Percentiles rank a stretch among this genome's conserved stretches.
These are phyloP conservation scores for Apamea sordens DNA, from an alignment of 2,888 invertebrate genomes.

Conservation along the genomic window DNA sequence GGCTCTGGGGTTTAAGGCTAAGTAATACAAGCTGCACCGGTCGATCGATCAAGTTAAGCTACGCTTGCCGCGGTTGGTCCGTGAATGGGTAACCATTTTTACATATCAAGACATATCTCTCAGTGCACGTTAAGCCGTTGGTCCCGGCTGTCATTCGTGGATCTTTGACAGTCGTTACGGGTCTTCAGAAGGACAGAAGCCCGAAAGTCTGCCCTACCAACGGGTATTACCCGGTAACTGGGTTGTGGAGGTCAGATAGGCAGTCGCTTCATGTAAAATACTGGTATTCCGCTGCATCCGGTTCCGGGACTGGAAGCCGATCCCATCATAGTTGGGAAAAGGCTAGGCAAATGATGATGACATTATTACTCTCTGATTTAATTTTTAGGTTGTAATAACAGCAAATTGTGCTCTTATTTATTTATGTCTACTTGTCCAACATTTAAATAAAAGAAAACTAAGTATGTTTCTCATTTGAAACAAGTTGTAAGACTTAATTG, in stretches of 20 bases:
- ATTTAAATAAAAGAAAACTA: slow-evolving; percentile 34
- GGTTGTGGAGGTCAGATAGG: not conserved
- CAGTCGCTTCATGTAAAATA: not conserved
- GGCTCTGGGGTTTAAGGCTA: not conserved
- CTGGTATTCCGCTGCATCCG: not conserved
- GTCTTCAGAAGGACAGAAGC: not conserved
- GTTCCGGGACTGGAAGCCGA: too few species aligned
- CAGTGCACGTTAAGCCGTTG: not conserved
- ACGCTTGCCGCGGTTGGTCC: not conserved
- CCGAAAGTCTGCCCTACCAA: not conserved
- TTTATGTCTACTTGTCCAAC: not conserved
- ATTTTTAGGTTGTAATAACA: not conserved
- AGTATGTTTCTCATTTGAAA: slow-evolving; percentile 37
- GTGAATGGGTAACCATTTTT: not conserved
- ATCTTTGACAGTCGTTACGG: not conserved
- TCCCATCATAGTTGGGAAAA: too few species aligned
- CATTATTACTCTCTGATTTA: not conserved
- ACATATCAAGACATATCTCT: not conserved
- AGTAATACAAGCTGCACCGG: not conserved
- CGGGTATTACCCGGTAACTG: not conserved
- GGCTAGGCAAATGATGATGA: not conserved
- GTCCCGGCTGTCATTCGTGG: not conserved
- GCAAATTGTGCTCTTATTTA: not conserved
- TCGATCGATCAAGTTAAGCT: too few species aligned
- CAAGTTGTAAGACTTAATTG: slow-evolving; percentile 49